Evolutionary conservation across 2,113 vertebrate species (phyloP), one percentile per base, ranked within the genome.

Genomic region (Ammodytes marinus): DNA sequence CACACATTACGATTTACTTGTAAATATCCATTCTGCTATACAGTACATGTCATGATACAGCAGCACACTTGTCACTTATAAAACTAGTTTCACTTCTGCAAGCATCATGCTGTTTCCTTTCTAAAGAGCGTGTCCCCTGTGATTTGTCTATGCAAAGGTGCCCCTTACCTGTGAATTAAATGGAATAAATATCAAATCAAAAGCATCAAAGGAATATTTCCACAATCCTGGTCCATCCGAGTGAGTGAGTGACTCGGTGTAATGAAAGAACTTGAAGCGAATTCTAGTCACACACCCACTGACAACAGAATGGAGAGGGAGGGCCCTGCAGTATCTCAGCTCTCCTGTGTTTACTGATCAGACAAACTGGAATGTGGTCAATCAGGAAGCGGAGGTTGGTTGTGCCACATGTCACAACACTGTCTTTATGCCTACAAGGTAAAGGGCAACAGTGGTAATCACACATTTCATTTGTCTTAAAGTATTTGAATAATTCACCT

Each of bases 321-420:
- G 74, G 87, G 83, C 40, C 74, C 59, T 47, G 3, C 45, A 39
- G 54, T 77, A 27, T 59, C 70, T 79, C 84, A 50, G 68, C 59
- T 66, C 75, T 69, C 72, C 80, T 77, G 77, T 82, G 85, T 86
- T 84, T 55, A 79, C 90, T 86, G 90, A 83, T 91, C 73, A 69
- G 58, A 17, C 47, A 4, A 74, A 39, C 67, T 79, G 92, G 95
- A 95, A 96, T 96, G 95, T 60, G 77, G 84, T 65, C 74, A 58
- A 75, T 89, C 95, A 94, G 93, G 95, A 94, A 95, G 88, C 66
- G 45, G 13, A 42, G 88, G 80, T 76, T 45, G 88, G 80, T 76
- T 85, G 74, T 74, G 61, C 35, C 46, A 58, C 68, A 71, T 2
- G 0, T 53, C 19, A 8, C 45, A 13, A 42, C n/a, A 49, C 39